phyloP scores from a whole-genome alignment of 2,888 invertebrate species.

The Dione juno region DNA sequence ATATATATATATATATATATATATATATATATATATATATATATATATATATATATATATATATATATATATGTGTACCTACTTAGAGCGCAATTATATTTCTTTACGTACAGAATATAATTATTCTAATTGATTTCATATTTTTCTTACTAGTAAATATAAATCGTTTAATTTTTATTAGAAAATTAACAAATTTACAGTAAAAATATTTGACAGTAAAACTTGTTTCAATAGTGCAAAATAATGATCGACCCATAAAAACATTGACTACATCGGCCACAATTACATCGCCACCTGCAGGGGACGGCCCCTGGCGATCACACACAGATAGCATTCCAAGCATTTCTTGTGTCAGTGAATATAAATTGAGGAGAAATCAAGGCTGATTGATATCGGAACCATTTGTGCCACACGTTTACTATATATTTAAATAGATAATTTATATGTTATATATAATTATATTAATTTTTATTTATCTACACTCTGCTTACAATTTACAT shows the following conservation, averaged over 20 bases:
- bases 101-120: not conserved
- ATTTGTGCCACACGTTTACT: not conserved
- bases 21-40: too few species aligned
- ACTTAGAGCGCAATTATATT: not conserved
- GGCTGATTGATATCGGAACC: not conserved
- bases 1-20: too few species aligned
- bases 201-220: not conserved
- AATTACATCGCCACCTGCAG: slow-evolving; percentile 49
- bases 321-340: slow-evolving; percentile 37
- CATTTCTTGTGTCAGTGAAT: slow-evolving; percentile 28
- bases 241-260: slow-evolving; percentile 64
- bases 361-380: slow-evolving; percentile 21
- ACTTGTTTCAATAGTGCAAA: slow-evolving; percentile 43
- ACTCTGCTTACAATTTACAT: not conserved
- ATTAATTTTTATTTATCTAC: not conserved
- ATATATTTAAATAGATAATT: not conserved
- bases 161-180: not conserved
- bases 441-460: not conserved
- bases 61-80: too few species aligned
- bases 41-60: too few species aligned
- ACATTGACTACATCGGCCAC: slow-evolving; percentile 54
- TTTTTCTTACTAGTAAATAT: not conserved
- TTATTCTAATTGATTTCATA: not conserved
- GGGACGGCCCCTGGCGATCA: slow-evolving; percentile 41
- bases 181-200: too few species aligned